Conservation (phyloP, 2,113 vertebrate genomes). For the Struthidea cinerea region DNA sequence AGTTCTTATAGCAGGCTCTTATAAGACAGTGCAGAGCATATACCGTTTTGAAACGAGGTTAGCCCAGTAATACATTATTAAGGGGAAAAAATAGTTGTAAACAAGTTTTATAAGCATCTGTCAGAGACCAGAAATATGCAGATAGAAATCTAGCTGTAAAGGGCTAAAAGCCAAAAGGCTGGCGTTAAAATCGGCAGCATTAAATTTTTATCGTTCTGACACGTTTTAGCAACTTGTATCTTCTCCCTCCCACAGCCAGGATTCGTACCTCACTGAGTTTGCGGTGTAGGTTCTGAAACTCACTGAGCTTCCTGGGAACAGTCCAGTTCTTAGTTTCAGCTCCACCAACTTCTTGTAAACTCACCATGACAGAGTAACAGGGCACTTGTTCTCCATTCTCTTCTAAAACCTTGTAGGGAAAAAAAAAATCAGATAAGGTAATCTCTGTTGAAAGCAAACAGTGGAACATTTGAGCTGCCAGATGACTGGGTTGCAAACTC, state of each 20-base stretch:
- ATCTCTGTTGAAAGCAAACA: background rate
- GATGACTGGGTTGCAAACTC: background rate
- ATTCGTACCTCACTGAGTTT: constrained; percentile 91
- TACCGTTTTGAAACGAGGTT: background rate
- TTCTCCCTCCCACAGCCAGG: background rate
- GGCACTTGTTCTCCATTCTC: constrained; percentile 94
- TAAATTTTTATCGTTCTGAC: background rate
- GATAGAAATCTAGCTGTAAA: background rate
- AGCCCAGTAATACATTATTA: background rate
- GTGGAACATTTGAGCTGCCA: background rate
- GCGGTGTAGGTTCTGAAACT: constrained; percentile 94
- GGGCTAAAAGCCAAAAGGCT: background rate
- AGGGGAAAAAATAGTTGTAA: background rate
- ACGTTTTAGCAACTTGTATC: background rate
- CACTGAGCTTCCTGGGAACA: constrained; percentile 89
- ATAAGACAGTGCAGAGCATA: background rate
- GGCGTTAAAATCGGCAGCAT: background rate
- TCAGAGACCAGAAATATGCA: background rate
- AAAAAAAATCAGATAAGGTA: background rate
- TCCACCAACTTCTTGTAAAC: constrained; percentile 84
- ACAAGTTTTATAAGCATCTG: background rate
- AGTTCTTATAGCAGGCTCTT: background rate
- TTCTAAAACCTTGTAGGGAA: constrained; percentile 80
- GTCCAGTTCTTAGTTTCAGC: constrained; percentile 85
- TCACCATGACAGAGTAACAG: constrained; percentile 87